Evolutionary conservation across 2,888 invertebrate genomes (phyloP), one percentile per base, ranked within the genome.

Genomic region (Acrobasis suavella): DNA sequence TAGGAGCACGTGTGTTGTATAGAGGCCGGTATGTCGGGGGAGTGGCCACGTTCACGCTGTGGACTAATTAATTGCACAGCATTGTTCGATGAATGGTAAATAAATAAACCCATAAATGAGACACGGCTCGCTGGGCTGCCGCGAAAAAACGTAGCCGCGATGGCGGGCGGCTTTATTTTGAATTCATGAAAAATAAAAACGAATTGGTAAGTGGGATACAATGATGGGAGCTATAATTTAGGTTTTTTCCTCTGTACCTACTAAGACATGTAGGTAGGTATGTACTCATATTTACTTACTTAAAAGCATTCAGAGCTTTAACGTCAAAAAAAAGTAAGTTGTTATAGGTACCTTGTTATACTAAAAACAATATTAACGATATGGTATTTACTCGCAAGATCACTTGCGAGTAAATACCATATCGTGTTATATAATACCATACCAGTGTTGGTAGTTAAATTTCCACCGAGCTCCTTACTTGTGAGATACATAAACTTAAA

Each of bases 11-110:
- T 51, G 49, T 37, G 8, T 50, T 38, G 12, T 50, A 38, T 50
- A n/a, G 58, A 42, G 50, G 50, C 38, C 17, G 39, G 55, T 56
- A 42, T 56, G 56, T 22, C 3, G 52, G 64, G 59, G 60, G 65
- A 49, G 62, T 60, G 62, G 65, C 62, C 60, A 49, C 59, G 62
- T 58, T 62, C 62, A 62, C 50, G 56, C 56, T 56, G 56, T 22
- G 56, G 42, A 56, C 63, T 66, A 65, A 66, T 65, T 65, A 66
- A 68, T 68, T 65, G 64, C 66, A 65, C 39, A 58, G 46, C 62
- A 62, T 65, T 58, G 62, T 60, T 56, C 42, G 51, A 52, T 61
- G 62, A 67, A 37, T 50, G 50, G 50, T 64, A 63, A 62, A 63
- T 59, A 52, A 59, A 58, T 55, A 60, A 58, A 63, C 32, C 52